Conservation (phyloP, 2,888 invertebrate genomes). For the Chrysotoxum bicinctum region DNA sequence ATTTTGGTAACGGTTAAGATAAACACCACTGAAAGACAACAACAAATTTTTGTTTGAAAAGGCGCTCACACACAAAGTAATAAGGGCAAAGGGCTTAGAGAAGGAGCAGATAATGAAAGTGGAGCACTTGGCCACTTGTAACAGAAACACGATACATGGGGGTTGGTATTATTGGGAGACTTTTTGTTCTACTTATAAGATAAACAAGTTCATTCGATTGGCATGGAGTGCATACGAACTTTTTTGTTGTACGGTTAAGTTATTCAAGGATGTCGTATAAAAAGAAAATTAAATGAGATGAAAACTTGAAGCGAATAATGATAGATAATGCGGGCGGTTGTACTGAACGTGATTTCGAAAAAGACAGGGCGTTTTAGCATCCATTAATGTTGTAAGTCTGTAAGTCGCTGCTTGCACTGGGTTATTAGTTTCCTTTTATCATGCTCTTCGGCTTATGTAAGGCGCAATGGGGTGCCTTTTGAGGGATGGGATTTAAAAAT, state of each 20-base stretch:
- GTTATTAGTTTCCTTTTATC: slow-evolving; percentile 35
- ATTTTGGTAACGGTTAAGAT: slow-evolving; percentile 32
- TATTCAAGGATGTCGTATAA: slow-evolving; percentile 47
- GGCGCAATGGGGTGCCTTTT: background rate
- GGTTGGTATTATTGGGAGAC: slow-evolving; percentile 27
- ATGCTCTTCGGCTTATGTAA: slow-evolving; percentile 47
- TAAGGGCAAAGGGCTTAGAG: slow-evolving; percentile 8
- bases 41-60: slow-evolving; percentile 35
- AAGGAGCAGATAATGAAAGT: slow-evolving; percentile 49
- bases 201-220: slow-evolving; percentile 58
- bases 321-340: slow-evolving; percentile 24
- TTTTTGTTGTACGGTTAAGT: slow-evolving; percentile 61
- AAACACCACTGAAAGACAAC: slow-evolving; percentile 23
- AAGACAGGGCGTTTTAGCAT: slow-evolving; percentile 21
- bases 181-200: slow-evolving; percentile 28
- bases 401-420: slow-evolving; percentile 21
- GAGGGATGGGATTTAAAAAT: slow-evolving; percentile 28
- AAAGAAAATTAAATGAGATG: slow-evolving; percentile 34
- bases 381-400: slow-evolving; percentile 26
- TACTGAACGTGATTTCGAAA: background rate
- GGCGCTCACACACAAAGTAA: slow-evolving; percentile 16
- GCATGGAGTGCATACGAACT: slow-evolving; percentile 50
- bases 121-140: slow-evolving; percentile 68
- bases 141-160: slow-evolving; percentile 50
- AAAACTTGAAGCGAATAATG: slow-evolving; percentile 23